These are phyloP conservation scores for Acomys russatus DNA, from an alignment of 2,797 vertebrate genomes.

Conservation along the genomic window DNA sequence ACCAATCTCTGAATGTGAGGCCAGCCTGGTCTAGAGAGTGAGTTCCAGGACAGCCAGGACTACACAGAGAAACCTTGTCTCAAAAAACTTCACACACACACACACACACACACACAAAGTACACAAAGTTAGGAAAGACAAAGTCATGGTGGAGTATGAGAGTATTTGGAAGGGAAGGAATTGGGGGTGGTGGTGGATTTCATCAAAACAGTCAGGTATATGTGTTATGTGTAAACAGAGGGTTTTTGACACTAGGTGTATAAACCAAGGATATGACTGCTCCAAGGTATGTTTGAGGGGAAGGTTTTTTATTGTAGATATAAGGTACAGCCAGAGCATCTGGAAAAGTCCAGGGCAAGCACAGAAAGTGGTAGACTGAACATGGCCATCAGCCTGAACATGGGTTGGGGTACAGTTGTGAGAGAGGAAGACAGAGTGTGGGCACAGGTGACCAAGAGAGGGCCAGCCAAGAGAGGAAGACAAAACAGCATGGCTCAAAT, in stretches of 20 bases:
- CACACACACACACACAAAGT: background rate
- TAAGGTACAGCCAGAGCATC: background rate
- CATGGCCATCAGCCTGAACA: background rate
- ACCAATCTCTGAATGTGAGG: too few species aligned
- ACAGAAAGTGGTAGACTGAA: background rate
- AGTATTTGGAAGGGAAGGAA: background rate
- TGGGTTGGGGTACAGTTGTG: background rate
- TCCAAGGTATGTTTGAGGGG: background rate
- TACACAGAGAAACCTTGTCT: too few species aligned
- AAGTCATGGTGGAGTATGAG: background rate
- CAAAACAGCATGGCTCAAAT: background rate
- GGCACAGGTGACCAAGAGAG: background rate
- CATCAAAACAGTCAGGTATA: background rate
- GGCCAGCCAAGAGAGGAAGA: background rate
- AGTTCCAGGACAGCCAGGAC: too few species aligned
- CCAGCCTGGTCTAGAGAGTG: too few species aligned
- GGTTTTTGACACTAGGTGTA: background rate
- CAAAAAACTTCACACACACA: background rate
- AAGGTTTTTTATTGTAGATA: background rate
- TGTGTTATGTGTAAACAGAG: background rate
- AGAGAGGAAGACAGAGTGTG: background rate
- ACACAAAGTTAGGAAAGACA: background rate
- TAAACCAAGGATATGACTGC: background rate
- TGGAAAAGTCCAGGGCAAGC: background rate
- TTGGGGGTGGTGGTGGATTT: background rate